These are phyloP conservation scores for Rambutsinella grinnellia DNA, from an alignment of 2,888 invertebrate genomes.

Conservation along the genomic window DNA sequence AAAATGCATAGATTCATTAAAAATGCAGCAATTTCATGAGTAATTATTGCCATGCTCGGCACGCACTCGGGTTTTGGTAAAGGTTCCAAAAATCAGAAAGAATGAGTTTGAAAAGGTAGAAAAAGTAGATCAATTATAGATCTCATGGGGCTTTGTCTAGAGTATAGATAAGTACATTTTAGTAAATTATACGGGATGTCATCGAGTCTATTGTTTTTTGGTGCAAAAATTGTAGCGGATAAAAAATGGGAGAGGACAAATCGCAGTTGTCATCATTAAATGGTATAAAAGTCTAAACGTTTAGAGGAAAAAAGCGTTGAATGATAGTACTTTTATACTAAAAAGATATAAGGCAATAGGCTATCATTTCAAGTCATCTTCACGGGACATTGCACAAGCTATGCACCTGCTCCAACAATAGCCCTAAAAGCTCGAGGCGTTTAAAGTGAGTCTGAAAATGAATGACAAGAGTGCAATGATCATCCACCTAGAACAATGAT, in stretches of 20 bases:
- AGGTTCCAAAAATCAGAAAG: background rate
- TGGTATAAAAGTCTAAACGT: background rate
- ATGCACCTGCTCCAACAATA: conserved; percentile 33
- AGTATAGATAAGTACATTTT: conserved; percentile 8
- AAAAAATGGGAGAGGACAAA: background rate
- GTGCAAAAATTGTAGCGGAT: background rate
- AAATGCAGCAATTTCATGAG: conserved; percentile 27
- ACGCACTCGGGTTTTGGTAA: background rate
- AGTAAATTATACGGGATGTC: background rate
- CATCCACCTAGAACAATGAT: no score
- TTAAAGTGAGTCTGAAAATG: no score
- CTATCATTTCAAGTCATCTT: conserved; percentile 52
- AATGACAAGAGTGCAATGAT: no score
- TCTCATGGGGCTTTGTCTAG: background rate
- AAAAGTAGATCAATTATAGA: background rate
- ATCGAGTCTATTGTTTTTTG: background rate
- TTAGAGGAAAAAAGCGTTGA: background rate
- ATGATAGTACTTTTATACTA: conserved; percentile 3
- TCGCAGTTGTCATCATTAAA: background rate
- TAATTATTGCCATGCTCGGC: conserved; percentile 2
- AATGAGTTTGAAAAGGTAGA: background rate
- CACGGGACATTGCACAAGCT: conserved; percentile 41
- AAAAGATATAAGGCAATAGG: conserved; percentile 33
- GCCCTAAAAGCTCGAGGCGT: no score
- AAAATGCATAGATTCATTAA: conserved; percentile 18